Conservation (phyloP, 1,140 invertebrate species). For the Wiebesia pumilae region DNA sequence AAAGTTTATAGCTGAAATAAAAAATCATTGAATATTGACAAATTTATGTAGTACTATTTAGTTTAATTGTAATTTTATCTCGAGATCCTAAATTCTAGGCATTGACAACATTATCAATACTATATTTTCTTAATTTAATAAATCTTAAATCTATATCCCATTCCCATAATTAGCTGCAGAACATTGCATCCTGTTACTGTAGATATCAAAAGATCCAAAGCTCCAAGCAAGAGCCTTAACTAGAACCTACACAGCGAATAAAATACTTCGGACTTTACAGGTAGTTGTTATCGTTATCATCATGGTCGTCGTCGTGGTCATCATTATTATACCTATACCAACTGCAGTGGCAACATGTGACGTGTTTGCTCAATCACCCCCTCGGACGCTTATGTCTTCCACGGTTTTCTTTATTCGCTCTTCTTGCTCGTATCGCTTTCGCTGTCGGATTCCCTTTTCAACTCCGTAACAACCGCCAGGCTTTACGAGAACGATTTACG, state of each 20-base stretch:
- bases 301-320: background rate
- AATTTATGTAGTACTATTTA: background rate
- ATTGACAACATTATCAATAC: background rate
- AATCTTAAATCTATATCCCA: background rate
- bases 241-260: background rate
- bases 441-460: background rate
- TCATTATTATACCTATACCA: background rate
- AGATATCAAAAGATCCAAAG: no score
- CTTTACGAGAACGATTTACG: slow-evolving; percentile 4
- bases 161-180: no score
- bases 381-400: background rate
- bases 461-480: background rate
- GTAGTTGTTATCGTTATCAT: background rate
- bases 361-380: background rate
- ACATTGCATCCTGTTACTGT: no score
- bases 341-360: background rate
- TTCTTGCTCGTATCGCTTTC: background rate
- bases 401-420: background rate
- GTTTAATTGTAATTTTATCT: background rate
- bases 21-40: background rate
- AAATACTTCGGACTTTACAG: background rate
- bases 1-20: background rate
- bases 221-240: background rate
- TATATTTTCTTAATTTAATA: background rate
- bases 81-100: background rate